These are phyloP conservation scores for Hetaerina titia DNA, from an alignment of 2,888 invertebrate genomes.

Conservation along the genomic window DNA sequence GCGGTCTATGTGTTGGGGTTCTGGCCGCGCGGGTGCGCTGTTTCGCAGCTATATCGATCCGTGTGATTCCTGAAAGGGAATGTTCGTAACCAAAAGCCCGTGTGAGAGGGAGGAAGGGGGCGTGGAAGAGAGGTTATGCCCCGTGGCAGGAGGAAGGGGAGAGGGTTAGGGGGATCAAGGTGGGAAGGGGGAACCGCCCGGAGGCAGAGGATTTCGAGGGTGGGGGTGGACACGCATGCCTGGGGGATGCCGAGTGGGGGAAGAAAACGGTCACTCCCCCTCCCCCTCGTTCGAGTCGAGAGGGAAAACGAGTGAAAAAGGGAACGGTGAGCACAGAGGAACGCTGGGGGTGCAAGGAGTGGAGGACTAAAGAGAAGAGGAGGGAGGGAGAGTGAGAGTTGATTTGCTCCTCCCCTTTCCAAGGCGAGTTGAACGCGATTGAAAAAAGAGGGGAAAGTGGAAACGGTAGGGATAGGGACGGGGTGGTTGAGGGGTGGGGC, in stretches of 20 bases:
- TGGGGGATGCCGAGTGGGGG: background rate
- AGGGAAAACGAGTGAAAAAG: slow-evolving; percentile 16
- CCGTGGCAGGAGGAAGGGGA: background rate
- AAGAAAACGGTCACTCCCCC: background rate
- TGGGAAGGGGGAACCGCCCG: background rate
- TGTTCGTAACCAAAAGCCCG: slow-evolving; percentile 51
- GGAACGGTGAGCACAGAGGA: background rate
- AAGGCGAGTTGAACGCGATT: background rate
- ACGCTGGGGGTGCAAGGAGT: background rate
- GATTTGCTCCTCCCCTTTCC: background rate
- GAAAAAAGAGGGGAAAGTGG: background rate
- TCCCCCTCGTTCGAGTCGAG: background rate
- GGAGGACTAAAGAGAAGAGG: background rate
- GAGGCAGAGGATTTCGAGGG: background rate
- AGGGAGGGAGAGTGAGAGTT: background rate
- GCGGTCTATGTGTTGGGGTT: slow-evolving; percentile 37
- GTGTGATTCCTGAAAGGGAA: slow-evolving; percentile 53
- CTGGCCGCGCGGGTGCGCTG: slow-evolving; percentile 54
- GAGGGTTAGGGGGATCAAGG: background rate
- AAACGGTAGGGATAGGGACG: background rate
- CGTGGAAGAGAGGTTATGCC: background rate
- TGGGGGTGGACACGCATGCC: background rate
- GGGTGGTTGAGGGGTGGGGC: background rate
- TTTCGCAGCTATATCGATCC: slow-evolving; percentile 62
- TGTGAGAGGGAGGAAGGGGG: background rate